phyloP scores from a whole-genome alignment of 2,888 invertebrate species.

The Cosmia trapezina region DNA sequence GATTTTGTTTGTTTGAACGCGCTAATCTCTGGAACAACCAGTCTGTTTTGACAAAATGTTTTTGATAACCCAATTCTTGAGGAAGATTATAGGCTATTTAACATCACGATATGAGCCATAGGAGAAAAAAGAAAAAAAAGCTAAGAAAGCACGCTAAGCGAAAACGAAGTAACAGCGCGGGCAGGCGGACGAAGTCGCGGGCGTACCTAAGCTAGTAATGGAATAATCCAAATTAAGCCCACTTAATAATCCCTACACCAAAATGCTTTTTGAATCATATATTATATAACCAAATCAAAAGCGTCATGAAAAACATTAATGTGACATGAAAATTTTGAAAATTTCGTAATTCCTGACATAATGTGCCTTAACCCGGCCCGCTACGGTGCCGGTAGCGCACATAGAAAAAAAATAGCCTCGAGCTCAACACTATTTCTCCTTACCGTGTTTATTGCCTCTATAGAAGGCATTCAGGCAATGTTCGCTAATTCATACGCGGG shows the following conservation, averaged over 20 bases:
- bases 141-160: too few relatives aligned
- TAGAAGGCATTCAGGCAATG: slow-evolving; percentile 85
- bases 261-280: background rate
- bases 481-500: slow-evolving; percentile 72
- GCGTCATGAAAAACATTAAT: background rate
- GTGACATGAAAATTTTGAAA: background rate
- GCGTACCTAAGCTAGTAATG: too few relatives aligned
- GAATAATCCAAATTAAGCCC: background rate
- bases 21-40: too few relatives aligned
- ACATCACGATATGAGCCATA: too few relatives aligned
- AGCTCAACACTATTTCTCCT: slow-evolving; percentile 70
- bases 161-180: too few relatives aligned
- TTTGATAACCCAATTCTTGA: too few relatives aligned
- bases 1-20: too few relatives aligned
- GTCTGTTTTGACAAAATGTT: too few relatives aligned
- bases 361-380: slow-evolving; percentile 1
- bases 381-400: slow-evolving; percentile 23
- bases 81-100: too few relatives aligned
- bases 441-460: slow-evolving; percentile 82
- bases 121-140: too few relatives aligned
- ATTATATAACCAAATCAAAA: background rate
- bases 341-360: background rate
- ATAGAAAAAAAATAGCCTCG: slow-evolving; percentile 75
- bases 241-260: background rate
- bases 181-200: too few relatives aligned